phyloP scores from a whole-genome alignment of 2,113 vertebrate genomes.

The Bucco capensis region DNA sequence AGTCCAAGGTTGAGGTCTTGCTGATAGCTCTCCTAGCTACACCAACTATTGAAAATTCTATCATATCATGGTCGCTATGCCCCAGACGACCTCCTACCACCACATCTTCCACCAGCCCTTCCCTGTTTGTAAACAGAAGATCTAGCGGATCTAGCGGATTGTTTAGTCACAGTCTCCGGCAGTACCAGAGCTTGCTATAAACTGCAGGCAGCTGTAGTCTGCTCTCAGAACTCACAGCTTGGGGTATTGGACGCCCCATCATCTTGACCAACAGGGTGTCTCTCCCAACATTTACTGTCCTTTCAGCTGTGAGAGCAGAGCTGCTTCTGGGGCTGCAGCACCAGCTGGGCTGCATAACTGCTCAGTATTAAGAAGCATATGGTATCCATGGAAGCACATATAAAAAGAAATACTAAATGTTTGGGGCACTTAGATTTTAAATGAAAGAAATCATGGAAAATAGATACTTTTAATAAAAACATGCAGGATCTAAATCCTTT shows the following conservation, averaged over 20 bases:
- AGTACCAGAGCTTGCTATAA: not conserved
- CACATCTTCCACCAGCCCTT: no score
- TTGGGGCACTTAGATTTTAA: not conserved
- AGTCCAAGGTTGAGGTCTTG: no score
- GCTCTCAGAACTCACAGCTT: not conserved
- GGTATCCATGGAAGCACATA: not conserved
- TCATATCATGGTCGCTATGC: no score
- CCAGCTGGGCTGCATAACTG: not conserved
- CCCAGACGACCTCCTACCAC: no score
- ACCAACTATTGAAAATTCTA: no score
- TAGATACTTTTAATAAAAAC: not conserved
- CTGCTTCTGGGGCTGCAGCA: not conserved
- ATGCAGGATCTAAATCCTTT: not conserved
- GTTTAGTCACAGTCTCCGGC: not conserved
- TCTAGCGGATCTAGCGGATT: no score
- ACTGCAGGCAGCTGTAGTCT: not conserved
- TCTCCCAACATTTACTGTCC: not conserved
- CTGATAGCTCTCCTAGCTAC: no score
- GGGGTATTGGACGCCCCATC: accelerated
- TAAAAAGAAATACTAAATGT: not conserved
- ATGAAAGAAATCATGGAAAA: not conserved
- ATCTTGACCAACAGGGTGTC: not conserved
- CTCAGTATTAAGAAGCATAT: not conserved
- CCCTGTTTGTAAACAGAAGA: no score
- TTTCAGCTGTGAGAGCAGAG: not conserved